These are phyloP conservation scores for Lordiphosa collinella DNA, from an alignment of 1,140 invertebrate genomes.

Conservation along the genomic window DNA sequence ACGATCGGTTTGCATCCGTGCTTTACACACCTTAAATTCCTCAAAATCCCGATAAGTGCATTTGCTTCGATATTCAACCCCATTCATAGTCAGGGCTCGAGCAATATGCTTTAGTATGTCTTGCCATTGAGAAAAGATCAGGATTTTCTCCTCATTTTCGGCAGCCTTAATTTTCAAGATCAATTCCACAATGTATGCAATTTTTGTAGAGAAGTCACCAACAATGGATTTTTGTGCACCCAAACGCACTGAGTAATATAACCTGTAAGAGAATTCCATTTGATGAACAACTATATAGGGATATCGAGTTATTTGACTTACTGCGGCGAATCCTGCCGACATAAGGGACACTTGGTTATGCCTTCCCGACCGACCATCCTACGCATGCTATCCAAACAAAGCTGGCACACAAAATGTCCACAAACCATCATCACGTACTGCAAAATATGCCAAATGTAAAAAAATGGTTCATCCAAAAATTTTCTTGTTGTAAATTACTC, in stretches of 20 bases:
- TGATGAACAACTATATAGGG: background rate
- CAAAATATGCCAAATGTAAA: background rate
- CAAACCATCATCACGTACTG: conserved; percentile 75
- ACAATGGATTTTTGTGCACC: conserved; percentile 46
- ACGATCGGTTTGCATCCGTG: no score
- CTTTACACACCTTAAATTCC: conserved; percentile 81
- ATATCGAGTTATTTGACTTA: conserved; percentile 7
- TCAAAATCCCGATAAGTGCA: conserved; percentile 81
- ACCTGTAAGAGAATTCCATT: conserved; percentile 12
- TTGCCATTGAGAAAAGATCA: conserved; percentile 88
- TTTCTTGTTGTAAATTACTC: conserved; percentile 23
- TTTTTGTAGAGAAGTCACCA: conserved; percentile 87
- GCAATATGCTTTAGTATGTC: conserved; percentile 84
- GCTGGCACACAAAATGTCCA: conserved; percentile 68
- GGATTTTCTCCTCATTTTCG: conserved; percentile 81
- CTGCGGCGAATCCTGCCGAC: conserved; percentile 80
- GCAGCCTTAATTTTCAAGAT: conserved; percentile 81
- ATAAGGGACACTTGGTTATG: conserved; percentile 83
- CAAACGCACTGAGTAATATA: conserved; percentile 59
- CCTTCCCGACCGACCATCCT: background rate
- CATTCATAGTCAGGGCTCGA: conserved; percentile 83
- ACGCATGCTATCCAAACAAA: conserved; percentile 50
- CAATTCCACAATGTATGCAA: conserved; percentile 84
- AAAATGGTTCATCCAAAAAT: background rate
- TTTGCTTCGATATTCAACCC: conserved; percentile 79